Base-by-base conservation (phyloP, 1,140 invertebrate genomes). In the Leptinotarsa lineolata region DNA sequence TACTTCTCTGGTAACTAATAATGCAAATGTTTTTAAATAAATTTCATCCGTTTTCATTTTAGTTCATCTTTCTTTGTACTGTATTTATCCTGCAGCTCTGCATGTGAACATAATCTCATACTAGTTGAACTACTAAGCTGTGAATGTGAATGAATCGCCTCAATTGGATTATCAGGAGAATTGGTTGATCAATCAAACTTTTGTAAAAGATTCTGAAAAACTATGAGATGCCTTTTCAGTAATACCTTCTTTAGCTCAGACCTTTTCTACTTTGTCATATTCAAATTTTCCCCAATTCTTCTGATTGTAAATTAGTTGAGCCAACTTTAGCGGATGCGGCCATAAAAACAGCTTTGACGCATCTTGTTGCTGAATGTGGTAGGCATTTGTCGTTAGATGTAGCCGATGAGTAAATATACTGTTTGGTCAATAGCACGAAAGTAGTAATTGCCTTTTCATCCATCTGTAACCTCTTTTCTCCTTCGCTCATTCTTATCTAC, bases 91-190 rank as follows among this genome's bases (percentile, higher is more conserved):
- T 39, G 30, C 30, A 2, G 30, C 30, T 54, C 48, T 18, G 48
- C 48, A 54, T 54, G 48, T 54, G 48, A 54, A 54, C 48, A 54
- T 54, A n/a, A 54, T 54, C 48, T 54, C 48, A 16, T 54, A 30
- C 30, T 39, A 39, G 30, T 39, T 39, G 8, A 39, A 39, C 30
- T 39, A 11, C 30, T 39, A 2, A 39, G 30, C 30, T 39, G 30
- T 39, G 30, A 39, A 11, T 39, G 30, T 39, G 2, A 39, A 39
- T 54, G 15, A 54, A 18, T 18, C 4, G 3, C 48, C n/a, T 54
- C 15, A 2, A 54, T 54, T n/a, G 16, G 48, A 16, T 54, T 54
- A 12, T 16, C 15, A 54, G n/a, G n/a, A 15, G n/a, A 54, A 15
- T 18, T n/a, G 16, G 48, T 54, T 54, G 48, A 15, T 18, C 48